Percentiles rank a stretch among this genome's conserved stretches.
Evolutionary conservation across 2,113 vertebrate genomes (phyloP).

Genomic region (Chloropsis cyanopogon): DNA sequence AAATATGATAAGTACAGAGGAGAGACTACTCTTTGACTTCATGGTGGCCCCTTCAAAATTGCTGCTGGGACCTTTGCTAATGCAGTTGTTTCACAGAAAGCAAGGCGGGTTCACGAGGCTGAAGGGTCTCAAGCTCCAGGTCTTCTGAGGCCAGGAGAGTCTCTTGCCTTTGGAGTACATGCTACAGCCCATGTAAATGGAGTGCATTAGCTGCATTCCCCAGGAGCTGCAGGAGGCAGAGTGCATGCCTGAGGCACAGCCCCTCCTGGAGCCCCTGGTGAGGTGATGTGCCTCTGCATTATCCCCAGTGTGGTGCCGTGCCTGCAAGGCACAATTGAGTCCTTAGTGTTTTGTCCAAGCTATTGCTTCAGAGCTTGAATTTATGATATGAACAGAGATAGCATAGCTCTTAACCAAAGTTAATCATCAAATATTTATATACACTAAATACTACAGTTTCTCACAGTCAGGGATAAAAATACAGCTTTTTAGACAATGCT

Average conservation of each 20-base stretch:
- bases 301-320: background rate
- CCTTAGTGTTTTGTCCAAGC: constrained; percentile 48
- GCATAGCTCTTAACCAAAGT: constrained; percentile 61
- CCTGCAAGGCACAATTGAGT: constrained; percentile 47
- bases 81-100: background rate
- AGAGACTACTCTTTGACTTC: background rate
- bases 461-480: constrained; percentile 53
- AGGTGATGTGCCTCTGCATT: background rate
- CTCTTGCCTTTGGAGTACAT: background rate
- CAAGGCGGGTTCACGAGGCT: fast-evolving
- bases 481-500: constrained; percentile 13
- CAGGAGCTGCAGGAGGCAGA: background rate
- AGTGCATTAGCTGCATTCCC: background rate
- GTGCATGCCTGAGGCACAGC: background rate
- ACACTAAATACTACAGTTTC: constrained; percentile 62
- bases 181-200: background rate
- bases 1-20: background rate
- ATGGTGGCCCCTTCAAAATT: background rate
- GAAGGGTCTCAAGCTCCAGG: background rate
- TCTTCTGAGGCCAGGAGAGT: background rate
- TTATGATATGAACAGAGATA: constrained; percentile 41
- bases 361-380: constrained; percentile 54
- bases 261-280: background rate
- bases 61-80: background rate
- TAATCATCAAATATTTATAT: constrained; percentile 68